Conservation (phyloP, 2,797 vertebrate species). For the Salarias fasciatus region DNA sequence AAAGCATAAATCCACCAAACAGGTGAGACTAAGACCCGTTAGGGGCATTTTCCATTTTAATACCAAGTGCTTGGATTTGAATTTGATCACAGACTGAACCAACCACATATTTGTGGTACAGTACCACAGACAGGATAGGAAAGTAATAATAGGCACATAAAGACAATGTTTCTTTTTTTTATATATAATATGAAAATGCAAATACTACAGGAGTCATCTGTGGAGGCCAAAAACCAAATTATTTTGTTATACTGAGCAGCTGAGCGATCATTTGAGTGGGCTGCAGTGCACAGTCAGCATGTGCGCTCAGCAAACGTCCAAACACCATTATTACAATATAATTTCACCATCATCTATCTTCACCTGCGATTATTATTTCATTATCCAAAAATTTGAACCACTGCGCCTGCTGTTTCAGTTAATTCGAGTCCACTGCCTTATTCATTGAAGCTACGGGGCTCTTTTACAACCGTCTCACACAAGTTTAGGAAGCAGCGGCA, state of each 20-base stretch:
- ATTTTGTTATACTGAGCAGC: conserved; percentile 14
- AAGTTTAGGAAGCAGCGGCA: conserved; percentile 43
- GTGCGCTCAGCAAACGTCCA: conserved; percentile 25
- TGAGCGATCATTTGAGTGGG: conserved; percentile 25
- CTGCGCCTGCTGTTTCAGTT: conserved; percentile 38
- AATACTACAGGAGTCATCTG: neutral
- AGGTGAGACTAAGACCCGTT: no score
- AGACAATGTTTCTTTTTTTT: no score
- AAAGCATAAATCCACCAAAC: no score
- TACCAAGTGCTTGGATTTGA: no score
- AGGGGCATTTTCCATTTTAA: no score
- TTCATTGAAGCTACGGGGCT: conserved; percentile 27
- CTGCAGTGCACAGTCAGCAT: conserved; percentile 9
- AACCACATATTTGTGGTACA: no score
- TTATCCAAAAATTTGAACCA: conserved; percentile 24
- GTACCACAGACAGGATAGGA: no score
- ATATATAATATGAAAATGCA: neutral
- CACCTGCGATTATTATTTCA: conserved; percentile 22
- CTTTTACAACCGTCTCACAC: conserved; percentile 31
- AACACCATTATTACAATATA: conserved; percentile 27
- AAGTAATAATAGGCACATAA: neutral
- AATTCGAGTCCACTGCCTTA: conserved; percentile 35
- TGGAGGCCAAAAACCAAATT: conserved; percentile 15
- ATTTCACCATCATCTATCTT: conserved; percentile 23
- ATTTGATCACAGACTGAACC: no score